Evolutionary conservation across 2,113 vertebrate genomes (phyloP).

Genomic region (Grammomys surdaster): DNA sequence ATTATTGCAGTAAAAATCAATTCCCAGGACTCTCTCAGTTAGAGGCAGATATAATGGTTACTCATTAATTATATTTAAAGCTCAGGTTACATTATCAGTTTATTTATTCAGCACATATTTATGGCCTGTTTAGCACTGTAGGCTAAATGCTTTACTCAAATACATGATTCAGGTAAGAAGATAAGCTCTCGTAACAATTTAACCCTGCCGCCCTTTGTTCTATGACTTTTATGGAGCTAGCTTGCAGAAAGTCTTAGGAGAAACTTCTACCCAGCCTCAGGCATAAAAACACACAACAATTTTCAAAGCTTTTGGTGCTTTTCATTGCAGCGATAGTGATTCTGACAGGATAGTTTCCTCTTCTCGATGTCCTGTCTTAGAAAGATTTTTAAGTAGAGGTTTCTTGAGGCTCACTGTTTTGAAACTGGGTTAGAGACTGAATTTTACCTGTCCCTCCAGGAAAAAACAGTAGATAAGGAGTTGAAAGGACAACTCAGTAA

Average conservation of each 20-base stretch:
- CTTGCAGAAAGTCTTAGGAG: not conserved
- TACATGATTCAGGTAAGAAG: not conserved
- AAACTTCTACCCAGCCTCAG: not conserved
- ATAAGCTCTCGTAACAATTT: not conserved
- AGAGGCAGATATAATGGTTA: not conserved
- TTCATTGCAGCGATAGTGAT: slow-evolving; percentile 20
- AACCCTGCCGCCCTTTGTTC: not conserved
- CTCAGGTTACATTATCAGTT: not conserved
- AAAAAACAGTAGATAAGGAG: not conserved
- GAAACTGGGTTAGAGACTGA: slow-evolving; percentile 9
- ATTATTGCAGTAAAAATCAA: slow-evolving; percentile 35
- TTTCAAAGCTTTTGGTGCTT: slow-evolving; percentile 45
- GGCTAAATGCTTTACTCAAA: not conserved
- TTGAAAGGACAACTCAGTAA: slow-evolving; percentile 5
- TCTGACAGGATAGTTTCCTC: slow-evolving; percentile 38
- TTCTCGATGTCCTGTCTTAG: slow-evolving; percentile 16
- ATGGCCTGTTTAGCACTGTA: not conserved
- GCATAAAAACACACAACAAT: not conserved
- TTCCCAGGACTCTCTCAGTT: slow-evolving; percentile 28
- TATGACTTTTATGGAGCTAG: not conserved
- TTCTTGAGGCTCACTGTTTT: slow-evolving; percentile 1
- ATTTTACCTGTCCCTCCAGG: slow-evolving; percentile 37
- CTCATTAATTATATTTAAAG: slow-evolving; percentile 34
- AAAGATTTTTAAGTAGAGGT: slow-evolving; percentile 57
- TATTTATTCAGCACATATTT: slow-evolving; percentile 31